Evolutionary conservation across 2,113 vertebrate species (phyloP).

Genomic region (Lamprotornis superbus): DNA sequence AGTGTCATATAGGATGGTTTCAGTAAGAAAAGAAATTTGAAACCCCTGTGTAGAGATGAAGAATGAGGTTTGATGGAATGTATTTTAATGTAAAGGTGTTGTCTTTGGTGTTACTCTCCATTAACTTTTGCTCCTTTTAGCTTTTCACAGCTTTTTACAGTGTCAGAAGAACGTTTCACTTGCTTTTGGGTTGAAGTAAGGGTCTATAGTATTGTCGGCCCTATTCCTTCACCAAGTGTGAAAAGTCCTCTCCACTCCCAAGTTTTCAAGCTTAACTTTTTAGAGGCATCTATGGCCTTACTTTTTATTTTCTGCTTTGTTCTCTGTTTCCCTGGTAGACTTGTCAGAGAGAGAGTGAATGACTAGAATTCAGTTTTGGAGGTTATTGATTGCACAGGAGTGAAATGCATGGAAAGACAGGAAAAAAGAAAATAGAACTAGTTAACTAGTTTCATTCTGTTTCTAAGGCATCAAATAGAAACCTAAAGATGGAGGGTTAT

Average conservation of each 20-base stretch:
- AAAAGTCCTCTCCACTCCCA: neutral
- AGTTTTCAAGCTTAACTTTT: neutral
- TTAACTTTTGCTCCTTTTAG: neutral
- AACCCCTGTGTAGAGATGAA: neutral
- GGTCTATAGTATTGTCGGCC: neutral
- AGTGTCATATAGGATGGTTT: neutral
- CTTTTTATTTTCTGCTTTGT: neutral
- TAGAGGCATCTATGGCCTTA: neutral
- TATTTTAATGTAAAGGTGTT: neutral
- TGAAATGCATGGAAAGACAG: neutral
- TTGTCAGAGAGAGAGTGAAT: neutral
- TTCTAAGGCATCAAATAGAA: neutral
- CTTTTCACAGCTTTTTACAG: neutral
- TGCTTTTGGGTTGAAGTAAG: neutral
- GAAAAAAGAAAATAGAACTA: neutral
- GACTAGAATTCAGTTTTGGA: neutral
- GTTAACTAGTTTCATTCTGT: neutral
- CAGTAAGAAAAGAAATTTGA: neutral
- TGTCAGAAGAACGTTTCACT: neutral
- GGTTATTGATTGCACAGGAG: neutral
- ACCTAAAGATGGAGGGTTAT: neutral
- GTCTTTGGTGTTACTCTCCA: neutral
- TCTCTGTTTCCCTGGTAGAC: neutral
- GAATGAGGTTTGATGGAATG: neutral
- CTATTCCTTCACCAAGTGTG: neutral